Base-by-base conservation (phyloP, 2,888 invertebrate genomes). In the Camptogramma bilineatum region DNA sequence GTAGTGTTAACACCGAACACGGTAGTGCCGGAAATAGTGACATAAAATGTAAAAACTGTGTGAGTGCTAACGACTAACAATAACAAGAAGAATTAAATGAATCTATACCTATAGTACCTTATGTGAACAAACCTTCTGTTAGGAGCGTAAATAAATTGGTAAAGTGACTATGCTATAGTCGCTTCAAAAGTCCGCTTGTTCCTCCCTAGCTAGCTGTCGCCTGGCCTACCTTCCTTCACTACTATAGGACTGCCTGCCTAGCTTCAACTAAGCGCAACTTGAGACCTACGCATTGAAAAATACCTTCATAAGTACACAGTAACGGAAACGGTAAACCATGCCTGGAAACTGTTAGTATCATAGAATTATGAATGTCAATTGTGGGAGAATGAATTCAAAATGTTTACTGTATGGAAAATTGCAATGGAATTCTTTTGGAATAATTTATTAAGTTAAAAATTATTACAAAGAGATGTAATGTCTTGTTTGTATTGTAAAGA, bases 251-350 rank as follows among this genome's bases (percentile, higher is more conserved):
- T 88, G 88, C 91, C 92, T 93, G 92, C 92, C 91, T 91, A 91
- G 91, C 88, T 86, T 89, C 87, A 84, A 87, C 87, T 90, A 87
- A 86, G 88, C 87, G 85, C 85, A 86, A 91, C 90, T 91, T 91
- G 86, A 84, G 76, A 92, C 93, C 93, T 93, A 93, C 83, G 85
- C 85, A 89, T 91, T 90, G 84, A 90, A 91, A 90, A 91, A 88
- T 80, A 78, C 70, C 73, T 78, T 78, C 72, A 74, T 83, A 73
- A 84, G 80, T 82, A 80, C 75, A 83, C 76, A 81, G 50, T 59
- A 47, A 62, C 56, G 64, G 10, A 56, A 52, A 57, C 24, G 28
- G 24, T 52, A 62, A 48, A 55, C 58, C 58, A 66, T 58, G 54
- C 52, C 66, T 62, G 61, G 50, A 64, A 51, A 66, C 46, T 64